Evolutionary conservation across 37 sponge, comb jelly and placozoan species (phyloP).

Genomic region (Halichondria panicea): DNA sequence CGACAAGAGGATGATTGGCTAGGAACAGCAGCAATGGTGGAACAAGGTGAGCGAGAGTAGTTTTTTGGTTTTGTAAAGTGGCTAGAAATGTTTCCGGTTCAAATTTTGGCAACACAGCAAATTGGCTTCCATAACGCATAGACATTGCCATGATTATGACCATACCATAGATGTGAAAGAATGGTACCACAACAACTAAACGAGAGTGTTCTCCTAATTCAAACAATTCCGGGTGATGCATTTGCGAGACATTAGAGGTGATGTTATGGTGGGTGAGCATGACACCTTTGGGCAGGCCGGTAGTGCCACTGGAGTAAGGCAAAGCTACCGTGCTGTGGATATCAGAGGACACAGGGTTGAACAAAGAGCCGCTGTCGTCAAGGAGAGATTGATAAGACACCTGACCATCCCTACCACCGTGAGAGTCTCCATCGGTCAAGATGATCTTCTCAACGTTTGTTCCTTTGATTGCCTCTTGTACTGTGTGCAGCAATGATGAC

Average conservation of each 20-base stretch:
- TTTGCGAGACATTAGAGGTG: slow-evolving; percentile 56
- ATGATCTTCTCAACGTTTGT: slow-evolving; percentile 39
- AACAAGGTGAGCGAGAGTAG: slow-evolving; percentile 52
- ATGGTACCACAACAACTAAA: slow-evolving; percentile 64
- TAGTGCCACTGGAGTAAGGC: slow-evolving; percentile 92
- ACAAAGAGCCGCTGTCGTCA: slow-evolving; percentile 53
- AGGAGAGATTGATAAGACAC: slow-evolving; percentile 43
- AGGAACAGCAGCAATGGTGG: slow-evolving; percentile 87
- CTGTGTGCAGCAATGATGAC: slow-evolving; percentile 45
- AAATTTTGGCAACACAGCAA: slow-evolving; percentile 69
- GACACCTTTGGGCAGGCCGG: slow-evolving; percentile 93
- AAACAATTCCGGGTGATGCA: slow-evolving; percentile 37
- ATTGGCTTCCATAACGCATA: slow-evolving; percentile 49
- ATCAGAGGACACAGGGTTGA: slow-evolving; percentile 28
- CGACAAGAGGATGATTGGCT: slow-evolving; percentile 77
- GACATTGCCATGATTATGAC: slow-evolving; percentile 44
- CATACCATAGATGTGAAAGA: slow-evolving; percentile 87
- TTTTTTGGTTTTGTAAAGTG: slow-evolving; percentile 47
- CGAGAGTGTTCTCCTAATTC: background rate
- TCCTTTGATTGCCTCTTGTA: slow-evolving; percentile 37
- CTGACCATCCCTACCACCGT: background rate
- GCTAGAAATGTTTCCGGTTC: slow-evolving; percentile 70
- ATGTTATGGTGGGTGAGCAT: slow-evolving; percentile 80
- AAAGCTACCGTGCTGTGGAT: slow-evolving; percentile 52
- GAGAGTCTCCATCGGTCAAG: slow-evolving; percentile 12